Evolutionary conservation across 1,140 invertebrate species (phyloP), one percentile per base, ranked within the genome.

Genomic region (Diprion similis): DNA sequence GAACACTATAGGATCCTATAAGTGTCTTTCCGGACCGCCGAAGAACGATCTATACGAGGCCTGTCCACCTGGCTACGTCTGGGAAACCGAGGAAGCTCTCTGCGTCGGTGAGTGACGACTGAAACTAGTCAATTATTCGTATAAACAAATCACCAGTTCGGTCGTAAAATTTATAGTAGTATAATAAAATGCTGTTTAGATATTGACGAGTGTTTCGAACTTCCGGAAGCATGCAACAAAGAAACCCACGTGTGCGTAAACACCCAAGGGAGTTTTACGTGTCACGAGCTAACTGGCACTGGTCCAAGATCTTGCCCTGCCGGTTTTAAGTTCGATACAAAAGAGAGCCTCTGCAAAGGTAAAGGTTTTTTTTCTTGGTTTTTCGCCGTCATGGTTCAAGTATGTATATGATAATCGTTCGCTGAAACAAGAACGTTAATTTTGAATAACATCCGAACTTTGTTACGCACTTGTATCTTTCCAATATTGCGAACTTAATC

Each of bases 201-300:
- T 86, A 89, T 94, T 19, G 92, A 95, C 78, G 94, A 95, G 85
- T 95, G 94, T 77, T 78, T 85, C 1, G 86, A 89, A 69, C 86
- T 89, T 8, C 83, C 84, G 18, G 87, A 92, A 77, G 89, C 92
- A 74, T 95, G 94, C 80, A 90, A 91, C 37, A 81, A 82, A 46
- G 83, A 90, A 2, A 91, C 89, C 0, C 92, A 94, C 78, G 89
- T 91, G 71, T 95, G 94, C 76, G 88, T 94, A 17, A 95, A 95
- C 78, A 93, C 91, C 0, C 89, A 90, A 65, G 92, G 93, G 1
- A 90, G 89, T 46, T 94, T 91, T 80, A 89, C 90, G 51, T 94
- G 93, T 75, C 89, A 92, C 68, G 88, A 92, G 71, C 78, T 80
- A 67, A 77, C 70, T 13, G 90, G 90, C 74, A 86, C 79, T 0